phyloP scores from a whole-genome alignment of 2,888 invertebrate species.

The Lutraria lutraria region DNA sequence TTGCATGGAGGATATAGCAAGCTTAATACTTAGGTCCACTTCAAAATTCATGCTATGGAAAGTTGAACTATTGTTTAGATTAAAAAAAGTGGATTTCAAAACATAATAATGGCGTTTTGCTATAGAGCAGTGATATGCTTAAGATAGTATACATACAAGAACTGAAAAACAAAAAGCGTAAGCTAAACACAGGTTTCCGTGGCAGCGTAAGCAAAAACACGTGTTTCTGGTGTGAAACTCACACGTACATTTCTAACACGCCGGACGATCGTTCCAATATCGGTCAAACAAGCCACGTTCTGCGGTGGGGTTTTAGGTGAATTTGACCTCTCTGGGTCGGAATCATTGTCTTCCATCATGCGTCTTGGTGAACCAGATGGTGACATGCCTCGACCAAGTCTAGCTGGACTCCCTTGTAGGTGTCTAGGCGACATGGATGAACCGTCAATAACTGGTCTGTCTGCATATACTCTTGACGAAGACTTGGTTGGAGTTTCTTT shows the following conservation, averaged over 20 bases:
- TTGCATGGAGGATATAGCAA: too few species aligned
- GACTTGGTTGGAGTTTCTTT: constrained; percentile 32
- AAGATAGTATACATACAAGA: neutral
- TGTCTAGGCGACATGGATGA: constrained; percentile 46
- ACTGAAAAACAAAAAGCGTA: neutral
- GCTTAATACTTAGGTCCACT: too few species aligned
- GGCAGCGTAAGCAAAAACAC: constrained; percentile 74
- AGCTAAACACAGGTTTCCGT: constrained; percentile 78
- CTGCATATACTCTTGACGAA: constrained; percentile 22
- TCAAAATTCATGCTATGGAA: too few species aligned
- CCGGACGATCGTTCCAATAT: constrained; percentile 81
- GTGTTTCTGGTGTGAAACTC: constrained; percentile 82
- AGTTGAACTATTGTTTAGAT: too few species aligned
- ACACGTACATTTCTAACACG: constrained; percentile 83
- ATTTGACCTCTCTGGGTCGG: constrained; percentile 61
- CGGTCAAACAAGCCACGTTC: constrained; percentile 77
- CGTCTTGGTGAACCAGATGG: constrained; percentile 60
- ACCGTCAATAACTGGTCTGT: constrained; percentile 28
- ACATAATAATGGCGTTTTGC: neutral
- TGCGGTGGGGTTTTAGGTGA: constrained; percentile 73
- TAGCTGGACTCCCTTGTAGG: constrained; percentile 6
- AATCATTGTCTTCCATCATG: constrained; percentile 59
- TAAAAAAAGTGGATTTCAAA: too few species aligned
- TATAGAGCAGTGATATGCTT: constrained; percentile 16
- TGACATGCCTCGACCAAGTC: constrained; percentile 39